phyloP scores from a whole-genome alignment of 1,140 invertebrate genomes.

The Drosophila miranda region DNA sequence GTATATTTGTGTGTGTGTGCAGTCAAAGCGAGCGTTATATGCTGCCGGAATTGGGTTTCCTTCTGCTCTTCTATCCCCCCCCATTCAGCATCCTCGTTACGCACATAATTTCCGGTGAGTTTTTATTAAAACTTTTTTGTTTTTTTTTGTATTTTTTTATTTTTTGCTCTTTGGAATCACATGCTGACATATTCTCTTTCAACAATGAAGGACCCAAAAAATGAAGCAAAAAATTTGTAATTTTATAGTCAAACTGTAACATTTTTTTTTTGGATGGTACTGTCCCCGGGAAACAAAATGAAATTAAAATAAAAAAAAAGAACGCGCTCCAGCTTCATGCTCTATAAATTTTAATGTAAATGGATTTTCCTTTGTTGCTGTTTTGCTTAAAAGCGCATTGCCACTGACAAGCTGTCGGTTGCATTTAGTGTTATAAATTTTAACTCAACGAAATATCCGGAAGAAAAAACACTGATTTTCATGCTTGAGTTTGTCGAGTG shows the following conservation, averaged over 20 bases:
- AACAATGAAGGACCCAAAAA: constrained; percentile 53
- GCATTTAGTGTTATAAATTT: constrained; percentile 77
- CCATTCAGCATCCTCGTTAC: constrained; percentile 30
- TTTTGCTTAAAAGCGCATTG: constrained; percentile 72
- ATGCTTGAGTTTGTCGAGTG: constrained; percentile 17
- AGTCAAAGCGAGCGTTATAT: constrained; percentile 6
- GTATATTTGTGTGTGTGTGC: constrained; percentile 14
- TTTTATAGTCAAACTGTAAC: constrained; percentile 79
- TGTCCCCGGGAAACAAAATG: constrained; percentile 7
- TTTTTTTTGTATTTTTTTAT: constrained; percentile 20
- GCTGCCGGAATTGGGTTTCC: constrained; percentile 21
- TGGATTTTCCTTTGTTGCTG: constrained; percentile 58
- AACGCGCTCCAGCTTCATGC: constrained; percentile 55
- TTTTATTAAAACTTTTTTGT: constrained; percentile 67
- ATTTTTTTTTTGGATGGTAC: constrained; percentile 40
- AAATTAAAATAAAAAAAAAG: constrained; percentile 72
- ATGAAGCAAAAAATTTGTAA: constrained; percentile 56
- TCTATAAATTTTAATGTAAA: constrained; percentile 81
- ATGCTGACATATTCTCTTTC: constrained; percentile 76
- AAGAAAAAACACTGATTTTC: constrained; percentile 22
- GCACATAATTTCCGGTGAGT: constrained; percentile 79
- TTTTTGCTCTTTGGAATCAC: constrained; percentile 53
- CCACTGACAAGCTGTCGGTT: constrained; percentile 76
- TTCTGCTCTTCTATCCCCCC: constrained; percentile 37
- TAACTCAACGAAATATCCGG: constrained; percentile 41